Conservation (phyloP, 2,888 invertebrate species). For the Brachypterus glaber region DNA sequence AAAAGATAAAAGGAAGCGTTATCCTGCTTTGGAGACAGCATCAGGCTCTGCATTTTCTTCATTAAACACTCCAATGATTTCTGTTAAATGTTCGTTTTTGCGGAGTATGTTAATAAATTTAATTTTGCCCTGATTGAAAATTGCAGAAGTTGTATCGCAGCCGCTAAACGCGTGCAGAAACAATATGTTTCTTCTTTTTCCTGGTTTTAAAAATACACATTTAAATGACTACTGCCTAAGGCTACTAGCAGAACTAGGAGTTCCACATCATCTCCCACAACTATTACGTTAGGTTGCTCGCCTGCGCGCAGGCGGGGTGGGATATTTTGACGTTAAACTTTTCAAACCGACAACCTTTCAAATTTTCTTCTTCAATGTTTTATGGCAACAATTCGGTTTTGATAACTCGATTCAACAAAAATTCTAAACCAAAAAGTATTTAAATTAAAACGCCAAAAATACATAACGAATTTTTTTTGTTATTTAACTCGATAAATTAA, state of each 20-base stretch:
- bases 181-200: slow-evolving; percentile 21
- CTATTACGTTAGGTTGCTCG: too few species aligned
- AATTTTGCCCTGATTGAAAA: slow-evolving; percentile 24
- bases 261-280: slow-evolving; percentile 18
- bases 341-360: too few species aligned
- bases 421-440: too few species aligned
- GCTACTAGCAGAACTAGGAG: slow-evolving; percentile 17
- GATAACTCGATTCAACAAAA: too few species aligned
- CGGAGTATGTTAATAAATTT: slow-evolving; percentile 19
- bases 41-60: slow-evolving; percentile 20
- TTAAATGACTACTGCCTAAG: too few species aligned
- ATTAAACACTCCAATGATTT: slow-evolving; percentile 16
- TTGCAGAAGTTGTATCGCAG: slow-evolving; percentile 24
- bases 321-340: too few species aligned
- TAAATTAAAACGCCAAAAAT: too few species aligned
- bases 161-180: slow-evolving; percentile 25
- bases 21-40: slow-evolving; percentile 21
- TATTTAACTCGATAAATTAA: too few species aligned
- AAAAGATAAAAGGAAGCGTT: slow-evolving; percentile 20
- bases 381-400: too few species aligned
- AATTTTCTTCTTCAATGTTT: too few species aligned
- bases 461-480: too few species aligned
- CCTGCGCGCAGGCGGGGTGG: too few species aligned
- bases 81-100: slow-evolving; percentile 19
- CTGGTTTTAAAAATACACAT: slow-evolving; percentile 17